Percentiles rank a stretch among this genome's conserved stretches.
Conservation (phyloP, 2,797 vertebrate species). For the Centropyge bicolor region DNA sequence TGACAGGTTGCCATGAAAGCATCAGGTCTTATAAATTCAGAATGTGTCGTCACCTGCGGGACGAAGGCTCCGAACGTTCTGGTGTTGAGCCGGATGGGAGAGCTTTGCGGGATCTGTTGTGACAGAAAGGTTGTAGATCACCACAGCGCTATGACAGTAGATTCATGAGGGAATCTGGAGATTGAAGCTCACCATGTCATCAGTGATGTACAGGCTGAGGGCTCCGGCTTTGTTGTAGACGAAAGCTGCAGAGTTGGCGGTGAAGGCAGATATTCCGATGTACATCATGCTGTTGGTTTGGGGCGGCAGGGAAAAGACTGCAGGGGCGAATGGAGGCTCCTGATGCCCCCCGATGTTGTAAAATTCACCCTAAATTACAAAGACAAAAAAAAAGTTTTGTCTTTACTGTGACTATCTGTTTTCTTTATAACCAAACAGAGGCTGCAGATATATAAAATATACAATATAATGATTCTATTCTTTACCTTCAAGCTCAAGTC, state of each 20-base stretch:
- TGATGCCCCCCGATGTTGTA: conserved; percentile 84
- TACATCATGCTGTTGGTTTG: conserved; percentile 85
- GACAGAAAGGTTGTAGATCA: neutral
- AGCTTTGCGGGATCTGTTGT: conserved; percentile 79
- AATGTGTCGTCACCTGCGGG: conserved; percentile 77
- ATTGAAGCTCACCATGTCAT: conserved; percentile 84
- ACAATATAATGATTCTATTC: neutral
- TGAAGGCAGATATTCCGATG: conserved; percentile 87
- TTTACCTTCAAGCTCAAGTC: conserved; percentile 83
- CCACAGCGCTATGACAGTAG: neutral
- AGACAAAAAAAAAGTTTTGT: neutral
- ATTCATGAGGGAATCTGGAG: neutral
- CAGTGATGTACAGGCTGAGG: conserved; percentile 83
- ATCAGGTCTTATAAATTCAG: neutral
- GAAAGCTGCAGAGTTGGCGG: conserved; percentile 87
- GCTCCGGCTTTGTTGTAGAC: conserved; percentile 86
- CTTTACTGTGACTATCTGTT: neutral
- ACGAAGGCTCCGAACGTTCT: conserved; percentile 80
- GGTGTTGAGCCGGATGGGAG: conserved; percentile 83
- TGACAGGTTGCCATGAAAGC: neutral
- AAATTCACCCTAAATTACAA: conserved; percentile 81
- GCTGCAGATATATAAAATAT: neutral
- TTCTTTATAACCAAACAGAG: rapidly evolving
- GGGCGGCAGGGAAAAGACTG: conserved; percentile 79
- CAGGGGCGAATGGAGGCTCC: conserved; percentile 85